Base-by-base conservation (phyloP, 2,113 vertebrate genomes). In the Cheilinus undulatus region DNA sequence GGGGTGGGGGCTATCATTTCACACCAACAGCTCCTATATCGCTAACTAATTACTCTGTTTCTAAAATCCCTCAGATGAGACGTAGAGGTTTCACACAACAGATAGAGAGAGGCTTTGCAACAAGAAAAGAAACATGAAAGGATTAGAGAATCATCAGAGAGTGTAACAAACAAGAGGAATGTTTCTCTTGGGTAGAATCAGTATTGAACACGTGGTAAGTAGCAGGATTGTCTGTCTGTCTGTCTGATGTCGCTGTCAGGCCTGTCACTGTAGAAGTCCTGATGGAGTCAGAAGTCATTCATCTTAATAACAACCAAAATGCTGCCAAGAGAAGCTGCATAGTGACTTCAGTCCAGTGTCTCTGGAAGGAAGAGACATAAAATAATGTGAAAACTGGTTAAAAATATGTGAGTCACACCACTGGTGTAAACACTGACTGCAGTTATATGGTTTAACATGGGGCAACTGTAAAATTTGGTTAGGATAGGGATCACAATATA, bases 41-140 rank as follows among this genome's bases (percentile, higher is more conserved):
- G n/a, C 86, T 40, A 89, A 88, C 86, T 91, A 91, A 92, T 91
- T 90, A 90, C 80, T 82, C 60, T n/a, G 72, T 80, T 83, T 60
- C 69, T 56, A 27, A 90, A 91, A 91, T 87, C 85, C 85, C 68
- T 70, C 73, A 80, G 82, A 91, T 73, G 84, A 88, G 74, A 69
- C 73, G 27, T 42, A 3, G 2, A 69, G 67, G 76, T 78, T 89
- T 75, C 54, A 51, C 0, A 56, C 26, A 50, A 40, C 80, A 76
- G 46, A 83, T 34, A 78, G 45, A 50, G 49, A 50, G 22, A 67
- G 42, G 72, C 52, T 74, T 38, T 53, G 56, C 36, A 66, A 69
- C 48, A 65, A 32, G 22, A 27, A 7, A 45, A n/a, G 5, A 20
- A 32, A 32, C 32, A 45, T 54, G 61, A 61, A 73, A 50, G 82